Base-by-base conservation (phyloP, 2,888 invertebrate species). In the Julus scandinavius region DNA sequence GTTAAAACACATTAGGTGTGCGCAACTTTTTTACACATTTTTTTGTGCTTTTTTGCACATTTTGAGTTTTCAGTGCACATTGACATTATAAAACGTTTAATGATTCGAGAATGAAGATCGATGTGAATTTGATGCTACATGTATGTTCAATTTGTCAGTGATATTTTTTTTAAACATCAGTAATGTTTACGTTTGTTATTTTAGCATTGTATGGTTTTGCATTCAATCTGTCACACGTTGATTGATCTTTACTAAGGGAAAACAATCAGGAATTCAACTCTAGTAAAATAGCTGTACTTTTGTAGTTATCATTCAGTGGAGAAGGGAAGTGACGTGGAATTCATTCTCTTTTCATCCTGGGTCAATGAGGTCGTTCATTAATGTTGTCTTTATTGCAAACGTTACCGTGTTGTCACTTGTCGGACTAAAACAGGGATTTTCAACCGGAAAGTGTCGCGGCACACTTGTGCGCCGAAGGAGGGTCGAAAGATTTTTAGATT, bases 201-300 rank as follows among this genome's bases (percentile, higher is more conserved):
- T 72, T n/a, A 72, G 11, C 29, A 72, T 72, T 63, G 29, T 72
- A 29, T 72, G 72, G 29, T 72, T 29, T 72, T 72, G 72, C 29
- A 72, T 72, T 72, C 72, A 72, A 72, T 11, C 29, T 29, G 72
- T 29, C 72, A 72, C 72, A 72, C 72, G 72, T 72, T 72, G 72
- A 72, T 72, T 63, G 63, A 63, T 63, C 72, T 29, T 72, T 29
- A 72, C 29, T n/a, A 72, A 29, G 72, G 72, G n/a, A 72, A 29
- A 72, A 7, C 72, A 72, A 29, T 72, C 72, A 72, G 29, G 20
- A 72, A 72, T 72, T 72, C 45, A 45, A 72, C 11, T 72, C 29
- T 63, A 17, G 63, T 5, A 7, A 7, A 20, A 20, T 20, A 63
- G 63, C 63, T 63, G 63, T 20, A 63, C 63, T 63, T 15, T 63